Conservation (phyloP, 2,797 vertebrate species). For the Cossypha polioptera region DNA sequence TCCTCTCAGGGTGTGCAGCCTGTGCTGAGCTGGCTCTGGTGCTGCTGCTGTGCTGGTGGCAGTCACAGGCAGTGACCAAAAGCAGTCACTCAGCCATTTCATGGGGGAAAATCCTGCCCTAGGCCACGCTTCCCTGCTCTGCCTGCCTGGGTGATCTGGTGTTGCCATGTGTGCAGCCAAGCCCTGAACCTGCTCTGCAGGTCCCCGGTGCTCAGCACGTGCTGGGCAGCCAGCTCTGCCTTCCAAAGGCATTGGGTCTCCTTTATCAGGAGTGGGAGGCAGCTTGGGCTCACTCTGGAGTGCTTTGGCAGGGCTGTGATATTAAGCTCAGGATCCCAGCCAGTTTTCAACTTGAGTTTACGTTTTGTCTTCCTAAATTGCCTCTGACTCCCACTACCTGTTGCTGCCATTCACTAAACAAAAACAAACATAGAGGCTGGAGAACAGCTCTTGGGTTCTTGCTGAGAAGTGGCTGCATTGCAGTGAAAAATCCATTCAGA, state of each 20-base stretch:
- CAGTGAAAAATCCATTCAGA: not conserved
- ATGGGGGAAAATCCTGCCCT: not conserved
- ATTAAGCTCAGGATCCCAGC: not conserved
- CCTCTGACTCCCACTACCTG: not conserved
- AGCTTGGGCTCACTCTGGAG: not conserved
- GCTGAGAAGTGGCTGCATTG: not conserved
- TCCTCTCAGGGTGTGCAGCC: not conserved
- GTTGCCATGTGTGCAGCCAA: not conserved
- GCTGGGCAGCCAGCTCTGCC: not conserved
- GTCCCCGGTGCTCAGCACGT: fast-evolving
- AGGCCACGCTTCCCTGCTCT: not conserved
- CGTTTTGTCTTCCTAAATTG: not conserved
- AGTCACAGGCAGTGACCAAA: not conserved
- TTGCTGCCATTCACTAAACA: not conserved
- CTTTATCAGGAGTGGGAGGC: not conserved
- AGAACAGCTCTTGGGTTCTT: not conserved
- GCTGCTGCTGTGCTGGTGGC: not conserved
- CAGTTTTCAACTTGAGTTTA: conserved; percentile 1
- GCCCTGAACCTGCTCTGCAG: not conserved
- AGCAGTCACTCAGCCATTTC: not conserved
- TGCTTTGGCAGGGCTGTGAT: not conserved
- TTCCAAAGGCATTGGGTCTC: not conserved
- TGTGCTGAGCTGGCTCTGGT: not conserved
- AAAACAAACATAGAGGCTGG: not conserved
- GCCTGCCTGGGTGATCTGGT: not conserved